These are phyloP conservation scores for Tyto alba DNA, from an alignment of 2,113 vertebrate genomes.

Conservation along the genomic window DNA sequence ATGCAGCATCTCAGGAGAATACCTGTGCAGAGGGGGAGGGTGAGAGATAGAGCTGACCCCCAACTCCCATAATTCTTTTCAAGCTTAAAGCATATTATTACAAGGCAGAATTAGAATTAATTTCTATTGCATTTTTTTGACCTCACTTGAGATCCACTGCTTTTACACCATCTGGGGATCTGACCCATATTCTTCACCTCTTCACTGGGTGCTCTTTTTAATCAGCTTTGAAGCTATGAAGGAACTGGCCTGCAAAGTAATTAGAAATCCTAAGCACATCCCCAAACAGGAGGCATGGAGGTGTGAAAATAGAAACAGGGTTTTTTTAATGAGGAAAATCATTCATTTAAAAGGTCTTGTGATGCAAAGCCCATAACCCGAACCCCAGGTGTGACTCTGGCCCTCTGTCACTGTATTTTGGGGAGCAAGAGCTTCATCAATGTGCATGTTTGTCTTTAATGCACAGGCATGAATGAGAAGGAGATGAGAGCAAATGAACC, in stretches of 20 bases:
- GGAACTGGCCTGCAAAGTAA: neutral
- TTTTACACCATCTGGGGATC: neutral
- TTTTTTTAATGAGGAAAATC: neutral
- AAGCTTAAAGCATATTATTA: neutral
- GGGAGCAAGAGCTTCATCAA: neutral
- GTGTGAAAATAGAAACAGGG: neutral
- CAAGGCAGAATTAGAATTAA: neutral
- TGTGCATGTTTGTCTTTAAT: accelerated
- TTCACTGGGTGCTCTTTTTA: neutral
- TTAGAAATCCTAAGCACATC: neutral
- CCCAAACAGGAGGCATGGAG: neutral
- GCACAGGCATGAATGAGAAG: neutral
- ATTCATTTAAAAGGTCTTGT: neutral
- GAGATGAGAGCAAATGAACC: neutral
- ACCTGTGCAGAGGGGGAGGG: neutral
- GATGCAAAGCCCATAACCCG: neutral
- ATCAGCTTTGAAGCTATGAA: neutral
- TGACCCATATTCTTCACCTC: neutral
- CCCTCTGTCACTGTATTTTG: neutral
- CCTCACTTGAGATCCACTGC: neutral
- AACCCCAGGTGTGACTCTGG: neutral
- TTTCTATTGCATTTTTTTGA: neutral
- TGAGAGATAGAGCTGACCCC: neutral
- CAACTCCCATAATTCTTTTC: neutral
- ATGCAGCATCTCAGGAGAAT: neutral